Percentiles rank a stretch among this genome's conserved stretches.
Evolutionary conservation across 2,888 invertebrate genomes (phyloP).

Genomic region (Tridacna gigas): DNA sequence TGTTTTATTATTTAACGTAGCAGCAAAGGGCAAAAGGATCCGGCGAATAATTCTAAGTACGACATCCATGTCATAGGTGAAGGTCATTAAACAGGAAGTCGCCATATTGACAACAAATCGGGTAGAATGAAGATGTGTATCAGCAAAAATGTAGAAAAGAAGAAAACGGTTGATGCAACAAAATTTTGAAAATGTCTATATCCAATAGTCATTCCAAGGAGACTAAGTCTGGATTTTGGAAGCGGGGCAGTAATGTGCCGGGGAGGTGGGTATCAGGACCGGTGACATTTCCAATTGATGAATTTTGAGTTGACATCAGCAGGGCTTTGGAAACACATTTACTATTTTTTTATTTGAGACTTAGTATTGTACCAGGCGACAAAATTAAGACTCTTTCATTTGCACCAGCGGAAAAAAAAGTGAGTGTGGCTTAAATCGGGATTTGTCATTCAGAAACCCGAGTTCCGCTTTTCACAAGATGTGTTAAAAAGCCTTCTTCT

Average conservation of each 20-base stretch:
- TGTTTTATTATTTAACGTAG: no score
- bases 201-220: conserved; percentile 67
- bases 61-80: background rate
- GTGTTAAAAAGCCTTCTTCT: no score
- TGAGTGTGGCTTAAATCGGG: no score
- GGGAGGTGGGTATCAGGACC: conserved; percentile 71
- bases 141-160: conserved; percentile 3
- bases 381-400: background rate
- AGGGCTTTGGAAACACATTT: background rate
- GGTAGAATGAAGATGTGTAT: conserved; percentile 15
- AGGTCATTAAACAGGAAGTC: conserved; percentile 56
- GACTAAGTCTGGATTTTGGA: conserved; percentile 76
- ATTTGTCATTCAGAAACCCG: no score
- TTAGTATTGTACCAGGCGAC: background rate
- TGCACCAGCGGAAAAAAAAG: no score
- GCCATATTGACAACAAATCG: conserved; percentile 79
- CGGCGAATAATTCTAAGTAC: no score
- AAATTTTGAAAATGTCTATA: conserved; percentile 65
- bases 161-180: conserved; percentile 17
- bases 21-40: no score
- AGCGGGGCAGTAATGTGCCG: conserved; percentile 75
- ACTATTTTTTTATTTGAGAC: background rate
- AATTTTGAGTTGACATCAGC: background rate
- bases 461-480: no score
- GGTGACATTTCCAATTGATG: background rate